Conservation (phyloP, 2,888 invertebrate genomes). For the Drepana falcataria region DNA sequence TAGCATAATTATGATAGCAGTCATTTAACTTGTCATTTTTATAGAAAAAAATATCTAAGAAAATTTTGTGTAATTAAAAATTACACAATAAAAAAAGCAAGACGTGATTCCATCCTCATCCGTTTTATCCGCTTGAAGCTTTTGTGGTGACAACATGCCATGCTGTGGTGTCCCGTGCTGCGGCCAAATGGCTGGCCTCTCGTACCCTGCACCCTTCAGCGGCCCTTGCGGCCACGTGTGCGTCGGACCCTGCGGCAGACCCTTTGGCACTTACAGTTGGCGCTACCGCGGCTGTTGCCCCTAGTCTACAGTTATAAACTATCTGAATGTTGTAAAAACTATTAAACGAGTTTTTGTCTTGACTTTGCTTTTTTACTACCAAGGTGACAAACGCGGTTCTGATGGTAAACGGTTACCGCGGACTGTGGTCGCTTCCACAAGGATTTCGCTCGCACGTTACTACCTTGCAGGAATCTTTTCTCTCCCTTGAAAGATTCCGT, state of each 20-base stretch:
- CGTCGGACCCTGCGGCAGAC: slow-evolving; percentile 40
- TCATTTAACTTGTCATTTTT: background rate
- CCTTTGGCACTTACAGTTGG: slow-evolving; percentile 61
- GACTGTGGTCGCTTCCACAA: too few relatives aligned
- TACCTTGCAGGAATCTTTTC: too few relatives aligned
- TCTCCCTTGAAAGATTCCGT: too few relatives aligned
- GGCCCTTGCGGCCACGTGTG: slow-evolving; percentile 41
- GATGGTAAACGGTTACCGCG: too few relatives aligned
- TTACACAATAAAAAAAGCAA: background rate
- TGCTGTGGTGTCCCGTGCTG: slow-evolving; percentile 43
- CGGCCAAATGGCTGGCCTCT: slow-evolving; percentile 44
- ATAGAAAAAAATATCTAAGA: background rate
- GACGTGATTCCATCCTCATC: too few relatives aligned
- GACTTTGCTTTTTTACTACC: background rate
- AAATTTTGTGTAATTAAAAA: background rate
- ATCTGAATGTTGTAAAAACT: slow-evolving; percentile 3
- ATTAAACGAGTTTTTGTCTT: background rate
- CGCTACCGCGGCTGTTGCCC: slow-evolving; percentile 35
- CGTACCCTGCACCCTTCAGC: slow-evolving; percentile 43
- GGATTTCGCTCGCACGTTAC: too few relatives aligned
- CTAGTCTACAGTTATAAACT: slow-evolving; percentile 9
- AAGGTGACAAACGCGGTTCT: too few relatives aligned
- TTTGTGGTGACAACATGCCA: slow-evolving; percentile 7
- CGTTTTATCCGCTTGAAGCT: background rate
- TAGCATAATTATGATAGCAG: background rate